Evolutionary conservation across 2,888 invertebrate genomes (phyloP), one percentile per base, ranked within the genome.

Genomic region (Brenthis daphne): DNA sequence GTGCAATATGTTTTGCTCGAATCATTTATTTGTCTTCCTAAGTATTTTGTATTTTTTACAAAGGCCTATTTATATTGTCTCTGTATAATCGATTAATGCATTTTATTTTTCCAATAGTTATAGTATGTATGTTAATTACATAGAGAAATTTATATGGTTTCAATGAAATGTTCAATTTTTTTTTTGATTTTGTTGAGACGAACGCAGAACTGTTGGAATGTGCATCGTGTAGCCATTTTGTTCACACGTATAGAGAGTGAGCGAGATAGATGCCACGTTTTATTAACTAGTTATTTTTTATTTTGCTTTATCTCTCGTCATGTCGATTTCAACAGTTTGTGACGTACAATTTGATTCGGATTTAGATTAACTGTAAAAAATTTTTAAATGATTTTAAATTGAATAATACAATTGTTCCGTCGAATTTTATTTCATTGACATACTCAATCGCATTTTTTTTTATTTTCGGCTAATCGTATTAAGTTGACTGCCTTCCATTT

Each of bases 401-500:
- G 53, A 65, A 65, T 57, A 56, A 67, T 67, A 63, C 65, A 65
- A 56, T 69, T 57, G 16, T 50, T 67, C 58, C 56, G 24, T 56
- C 67, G 66, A 50, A 61, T 76, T 77, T 84, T 85, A 85, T 79
- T 73, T 74, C 53, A 80, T 81, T 85, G 85, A 88, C 86, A 79
- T 89, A 90, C 90, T 90, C 91, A 88, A 80, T 82, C 84, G 89
- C 89, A 90, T 90, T 91, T 90, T 85, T 84, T 68, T 65, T 82
- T 60, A 48, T 51, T 80, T 79, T 81, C 82, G 81, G 79, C 79
- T 81, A 57, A 77, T 82, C 76, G 77, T 84, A 80, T 85, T 87
- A 86, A 85, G 86, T 87, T 84, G 88, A 91, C 92, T 92, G 89
- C 90, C 90, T 86, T 87, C 86, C 78, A 83, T 86, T 87, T 87